phyloP scores from a whole-genome alignment of 2,888 invertebrate species.

The Tiliacea citrago region DNA sequence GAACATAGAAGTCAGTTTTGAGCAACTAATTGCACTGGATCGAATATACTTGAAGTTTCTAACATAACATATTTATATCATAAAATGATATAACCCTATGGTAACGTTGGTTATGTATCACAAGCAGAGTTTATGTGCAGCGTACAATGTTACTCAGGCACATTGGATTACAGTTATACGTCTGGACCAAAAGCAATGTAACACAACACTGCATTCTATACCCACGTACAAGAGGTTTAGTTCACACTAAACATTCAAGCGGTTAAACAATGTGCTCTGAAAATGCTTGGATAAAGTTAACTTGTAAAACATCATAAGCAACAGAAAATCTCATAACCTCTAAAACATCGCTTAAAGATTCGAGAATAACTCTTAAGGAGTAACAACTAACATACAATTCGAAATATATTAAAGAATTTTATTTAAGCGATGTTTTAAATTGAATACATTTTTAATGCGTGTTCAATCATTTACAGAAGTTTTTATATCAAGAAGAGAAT shows the following conservation, averaged over 20 bases:
- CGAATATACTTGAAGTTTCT: conserved; percentile 51
- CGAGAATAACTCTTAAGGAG: conserved; percentile 5
- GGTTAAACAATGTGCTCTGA: conserved; percentile 61
- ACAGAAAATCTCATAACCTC: conserved; percentile 50
- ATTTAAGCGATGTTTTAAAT: conserved; percentile 61
- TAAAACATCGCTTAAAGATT: conserved; percentile 60
- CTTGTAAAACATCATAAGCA: conserved; percentile 57
- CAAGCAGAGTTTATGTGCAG: conserved; percentile 70
- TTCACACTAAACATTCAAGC: conserved; percentile 62
- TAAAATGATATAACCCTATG: conserved; percentile 68
- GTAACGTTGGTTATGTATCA: conserved; percentile 76
- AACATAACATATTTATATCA: conserved; percentile 55
- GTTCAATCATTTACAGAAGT: conserved; percentile 40
- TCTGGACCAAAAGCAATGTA: conserved; percentile 56
- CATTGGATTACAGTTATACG: conserved; percentile 55
- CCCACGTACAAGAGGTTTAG: conserved; percentile 52
- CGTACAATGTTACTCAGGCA: conserved; percentile 63
- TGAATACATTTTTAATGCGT: conserved; percentile 48
- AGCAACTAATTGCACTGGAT: conserved; percentile 36
- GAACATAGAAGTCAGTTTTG: conserved; percentile 49
- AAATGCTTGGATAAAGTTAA: conserved; percentile 50
- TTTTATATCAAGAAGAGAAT: conserved; percentile 52
- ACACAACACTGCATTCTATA: conserved; percentile 45
- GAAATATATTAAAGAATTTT: conserved; percentile 19
- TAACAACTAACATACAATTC: conserved; percentile 41